Conservation (phyloP, 2,113 vertebrate species). For the Muntiacus muntjak region DNA sequence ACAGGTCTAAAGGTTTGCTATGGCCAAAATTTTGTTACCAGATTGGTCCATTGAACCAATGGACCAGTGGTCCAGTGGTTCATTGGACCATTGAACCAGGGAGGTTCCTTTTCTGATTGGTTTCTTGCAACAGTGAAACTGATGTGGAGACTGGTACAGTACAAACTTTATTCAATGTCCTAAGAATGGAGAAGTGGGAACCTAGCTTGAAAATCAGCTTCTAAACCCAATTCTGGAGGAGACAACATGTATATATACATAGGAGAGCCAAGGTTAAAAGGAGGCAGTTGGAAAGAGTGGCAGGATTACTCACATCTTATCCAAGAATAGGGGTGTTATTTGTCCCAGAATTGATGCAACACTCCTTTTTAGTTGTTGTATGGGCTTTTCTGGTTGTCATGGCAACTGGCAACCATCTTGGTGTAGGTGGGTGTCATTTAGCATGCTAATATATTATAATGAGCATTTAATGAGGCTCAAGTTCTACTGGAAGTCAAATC, state of each 20-base stretch:
- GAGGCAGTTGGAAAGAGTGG: background rate
- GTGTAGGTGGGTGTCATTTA: background rate
- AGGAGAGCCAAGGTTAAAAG: background rate
- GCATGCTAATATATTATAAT: background rate
- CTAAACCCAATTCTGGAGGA: background rate
- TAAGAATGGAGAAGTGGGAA: background rate
- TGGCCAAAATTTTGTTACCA: background rate
- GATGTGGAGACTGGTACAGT: background rate
- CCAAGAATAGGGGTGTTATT: too few relatives aligned
- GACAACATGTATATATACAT: background rate
- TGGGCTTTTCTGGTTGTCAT: background rate
- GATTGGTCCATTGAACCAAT: background rate
- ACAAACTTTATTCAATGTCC: background rate
- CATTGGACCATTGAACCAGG: background rate
- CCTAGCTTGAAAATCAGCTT: background rate
- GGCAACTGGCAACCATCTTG: background rate
- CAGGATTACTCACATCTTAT: background rate
- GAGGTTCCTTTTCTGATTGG: background rate
- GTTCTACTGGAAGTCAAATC: background rate
- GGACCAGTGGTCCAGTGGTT: background rate
- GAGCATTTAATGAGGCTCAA: background rate
- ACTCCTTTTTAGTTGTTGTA: background rate
- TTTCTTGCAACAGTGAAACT: background rate
- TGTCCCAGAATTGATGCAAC: background rate
- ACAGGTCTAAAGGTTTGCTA: background rate